A percentile compares a stretch with the other conserved stretches of the same genome.
Evolutionary conservation across 2,113 vertebrate genomes (phyloP).

Genomic region (Hassar affinis): DNA sequence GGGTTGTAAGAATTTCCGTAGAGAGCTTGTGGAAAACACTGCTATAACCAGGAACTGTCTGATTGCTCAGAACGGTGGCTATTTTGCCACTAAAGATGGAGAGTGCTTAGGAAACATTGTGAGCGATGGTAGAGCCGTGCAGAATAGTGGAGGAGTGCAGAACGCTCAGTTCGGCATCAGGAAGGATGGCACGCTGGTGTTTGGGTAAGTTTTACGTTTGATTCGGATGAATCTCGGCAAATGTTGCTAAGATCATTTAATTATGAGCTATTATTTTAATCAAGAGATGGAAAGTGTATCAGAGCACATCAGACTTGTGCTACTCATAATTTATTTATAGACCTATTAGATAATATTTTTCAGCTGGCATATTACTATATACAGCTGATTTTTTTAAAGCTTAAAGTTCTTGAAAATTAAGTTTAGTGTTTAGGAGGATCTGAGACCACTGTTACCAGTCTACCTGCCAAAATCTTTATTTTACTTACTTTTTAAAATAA

Average conservation of each 20-base stretch:
- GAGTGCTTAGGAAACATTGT: conserved; percentile 86
- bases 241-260: not conserved
- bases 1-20: conserved; percentile 69
- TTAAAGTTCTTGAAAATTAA: too few relatives aligned
- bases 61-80: conserved; percentile 89
- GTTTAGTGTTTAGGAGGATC: not conserved
- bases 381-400: too few relatives aligned
- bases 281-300: not conserved
- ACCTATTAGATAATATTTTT: too few relatives aligned
- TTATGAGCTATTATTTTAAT: not conserved
- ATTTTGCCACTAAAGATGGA: conserved; percentile 68
- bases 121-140: conserved; percentile 77
- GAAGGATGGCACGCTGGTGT: conserved; percentile 86
- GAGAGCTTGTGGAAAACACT: conserved; percentile 76
- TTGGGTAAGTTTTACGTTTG: conserved; percentile 79
- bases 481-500: too few relatives aligned
- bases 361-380: too few relatives aligned
- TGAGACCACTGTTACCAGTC: not conserved
- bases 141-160: conserved; percentile 79
- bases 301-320: not conserved
- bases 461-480: not conserved
- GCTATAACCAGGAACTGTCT: conserved; percentile 70
- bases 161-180: conserved; percentile 95
- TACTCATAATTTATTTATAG: too few relatives aligned
- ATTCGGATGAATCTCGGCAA: not conserved